Evolutionary conservation across 2,113 vertebrate genomes (phyloP).

Genomic region (Callocephalon fimbriatum): DNA sequence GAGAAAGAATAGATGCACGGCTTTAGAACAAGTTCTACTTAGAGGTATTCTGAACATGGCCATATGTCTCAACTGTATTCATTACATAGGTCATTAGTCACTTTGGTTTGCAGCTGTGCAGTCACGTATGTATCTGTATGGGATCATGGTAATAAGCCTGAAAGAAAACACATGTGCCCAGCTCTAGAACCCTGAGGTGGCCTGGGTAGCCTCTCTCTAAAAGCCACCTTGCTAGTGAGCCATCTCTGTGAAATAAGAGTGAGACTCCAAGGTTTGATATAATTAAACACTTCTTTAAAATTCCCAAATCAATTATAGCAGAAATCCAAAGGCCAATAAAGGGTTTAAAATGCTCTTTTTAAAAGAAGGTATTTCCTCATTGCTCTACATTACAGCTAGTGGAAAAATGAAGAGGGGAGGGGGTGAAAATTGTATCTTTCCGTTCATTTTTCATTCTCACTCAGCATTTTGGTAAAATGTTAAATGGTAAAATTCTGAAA

Average conservation of each 20-base stretch:
- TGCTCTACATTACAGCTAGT: background rate
- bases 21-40: background rate
- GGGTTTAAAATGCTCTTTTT: background rate
- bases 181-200: background rate
- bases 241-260: background rate
- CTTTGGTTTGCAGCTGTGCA: background rate
- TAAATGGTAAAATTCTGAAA: constrained; percentile 14
- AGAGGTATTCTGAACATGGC: background rate
- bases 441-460: background rate
- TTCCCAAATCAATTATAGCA: background rate
- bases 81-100: background rate
- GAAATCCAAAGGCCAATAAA: constrained; percentile 12
- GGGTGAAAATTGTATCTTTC: background rate
- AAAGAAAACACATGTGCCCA: background rate
- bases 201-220: background rate
- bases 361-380: background rate
- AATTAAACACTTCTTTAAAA: constrained; percentile 1
- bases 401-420: background rate
- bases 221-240: background rate
- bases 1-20: background rate
- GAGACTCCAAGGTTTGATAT: background rate
- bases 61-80: background rate
- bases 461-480: background rate
- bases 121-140: background rate
- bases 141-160: background rate